Evolutionary conservation across 1,140 invertebrate genomes (phyloP), one percentile per base, ranked within the genome.

Genomic region (Cataglyphis hispanica): DNA sequence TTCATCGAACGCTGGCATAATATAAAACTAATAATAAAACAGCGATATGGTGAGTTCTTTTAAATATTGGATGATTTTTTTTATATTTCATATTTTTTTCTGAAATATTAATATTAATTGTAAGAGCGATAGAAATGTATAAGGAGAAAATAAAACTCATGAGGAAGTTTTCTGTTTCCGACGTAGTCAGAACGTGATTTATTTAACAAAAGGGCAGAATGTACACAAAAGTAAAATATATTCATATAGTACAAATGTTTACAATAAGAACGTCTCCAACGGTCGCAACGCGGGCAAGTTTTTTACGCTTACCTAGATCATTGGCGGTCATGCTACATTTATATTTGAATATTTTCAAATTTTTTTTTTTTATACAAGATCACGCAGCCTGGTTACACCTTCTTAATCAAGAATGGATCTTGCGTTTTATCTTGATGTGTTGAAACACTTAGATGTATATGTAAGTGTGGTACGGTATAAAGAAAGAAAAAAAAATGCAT

Each of bases 171-270:
- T 75, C 60, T 37, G 69, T 22, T 25, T 86, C 60, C 56, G 67
- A 40, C 10, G 37, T 10, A 16, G 75, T 64, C 63, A 75, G 58
- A 72, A 83, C 34, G 66, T 74, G 7, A 60, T 83, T 83, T 83
- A 83, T 83, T 83, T 83, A 46, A 74, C 25, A 61, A 83, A 83
- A 83, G 25, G 66, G 66, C 50, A 83, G 67, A 72, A 83, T 74
- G 27, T 83, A 83, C 53, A 83, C 27, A 31, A 76, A 34, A 84
- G 22, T 72, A 89, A 78, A 77, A 84, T 69, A 75, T 70, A 72
- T 64, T 56, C 1, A 80, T 83, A 13, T 60, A 46, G 64, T 81
- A 70, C 74, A 83, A 83, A 83, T 74, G 61, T 83, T 74, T 83
- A 83, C 78, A 83, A 60, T 81, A 81, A 83, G 53, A 83, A 83